Percentiles rank a stretch among this genome's conserved stretches.
These are phyloP conservation scores for Eretmochelys imbricata DNA, from an alignment of 2,113 vertebrate species.

Conservation along the genomic window DNA sequence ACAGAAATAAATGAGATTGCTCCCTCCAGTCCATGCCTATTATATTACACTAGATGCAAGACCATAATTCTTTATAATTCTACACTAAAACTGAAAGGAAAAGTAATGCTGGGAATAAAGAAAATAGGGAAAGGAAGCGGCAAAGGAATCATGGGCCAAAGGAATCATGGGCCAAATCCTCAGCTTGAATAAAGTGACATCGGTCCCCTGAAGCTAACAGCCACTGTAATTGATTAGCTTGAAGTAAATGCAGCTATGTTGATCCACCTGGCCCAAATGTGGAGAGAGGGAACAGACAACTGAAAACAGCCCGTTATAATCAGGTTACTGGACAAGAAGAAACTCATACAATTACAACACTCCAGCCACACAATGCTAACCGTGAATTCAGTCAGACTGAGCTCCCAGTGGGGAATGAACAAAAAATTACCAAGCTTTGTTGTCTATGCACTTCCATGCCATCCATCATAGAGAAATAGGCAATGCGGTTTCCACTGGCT, in stretches of 20 bases:
- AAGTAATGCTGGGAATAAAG: not conserved
- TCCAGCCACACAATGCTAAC: not conserved
- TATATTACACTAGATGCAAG: not conserved
- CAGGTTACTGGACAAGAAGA: not conserved
- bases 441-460: not conserved
- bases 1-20: not conserved
- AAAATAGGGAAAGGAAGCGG: not conserved
- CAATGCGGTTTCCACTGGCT: not conserved
- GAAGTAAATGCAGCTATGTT: not conserved
- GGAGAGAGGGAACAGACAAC: not conserved
- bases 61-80: not conserved
- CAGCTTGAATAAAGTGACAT: not conserved
- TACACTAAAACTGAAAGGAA: accelerated
- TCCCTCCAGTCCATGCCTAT: not conserved
- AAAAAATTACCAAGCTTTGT: not conserved
- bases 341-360: not conserved
- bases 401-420: not conserved
- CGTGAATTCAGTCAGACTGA: not conserved
- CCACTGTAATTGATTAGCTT: not conserved
- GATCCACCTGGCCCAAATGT: accelerated
- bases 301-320: not conserved
- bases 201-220: not conserved
- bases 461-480: not conserved
- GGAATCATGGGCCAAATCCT: not conserved
- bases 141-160: not conserved